Base-by-base conservation (phyloP, 1,140 invertebrate genomes). In the Himalopsyche phryganea region DNA sequence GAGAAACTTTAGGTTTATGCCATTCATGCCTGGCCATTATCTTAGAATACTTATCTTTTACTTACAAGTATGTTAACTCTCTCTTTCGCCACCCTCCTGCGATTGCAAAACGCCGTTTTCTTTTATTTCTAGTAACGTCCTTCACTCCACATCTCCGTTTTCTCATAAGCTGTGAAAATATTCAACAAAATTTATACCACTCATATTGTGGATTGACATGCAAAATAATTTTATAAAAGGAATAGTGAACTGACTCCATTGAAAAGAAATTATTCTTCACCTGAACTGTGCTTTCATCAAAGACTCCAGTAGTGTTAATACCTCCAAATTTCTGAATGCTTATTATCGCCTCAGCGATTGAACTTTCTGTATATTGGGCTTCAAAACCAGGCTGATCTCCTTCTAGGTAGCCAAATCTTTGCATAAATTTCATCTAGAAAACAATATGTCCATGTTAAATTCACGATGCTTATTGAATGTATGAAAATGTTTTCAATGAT, bases 251-350 rank as follows among this genome's bases (percentile, higher is more conserved):
- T n/a, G n/a, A n/a, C n/a, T n/a, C n/a, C n/a, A n/a, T n/a, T n/a
- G n/a, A n/a, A n/a, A 4, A 40, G n/a, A 13, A 40, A 45, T 45
- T 15, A 5, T 15, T 14, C 18, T 45, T 70, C 71, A 83, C 80
- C 65, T 81, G 70, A 46, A 81, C 68, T 1, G 87, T 89, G 9
- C 70, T 75, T 28, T 75, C 70, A 67, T 88, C 83, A 9, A 88
- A 61, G 6, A 72, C 66, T 14, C 87, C 87, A 1, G 85, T 87
- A 66, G 81, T 73, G 10, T 78, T 70, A 11, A 89, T 73, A n/a
- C 75, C 83, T 14, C 85, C 86, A 71, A 83, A 88, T 60, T 70
- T 80, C 71, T 89, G 87, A 68, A 88, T 73, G 50, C 76, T 79
- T 65, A 77, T 80, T 9, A 89, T 75, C 0, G 81, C 82, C n/a